phyloP scores from a whole-genome alignment of 2,113 vertebrate genomes.

The Poecile atricapillus region DNA sequence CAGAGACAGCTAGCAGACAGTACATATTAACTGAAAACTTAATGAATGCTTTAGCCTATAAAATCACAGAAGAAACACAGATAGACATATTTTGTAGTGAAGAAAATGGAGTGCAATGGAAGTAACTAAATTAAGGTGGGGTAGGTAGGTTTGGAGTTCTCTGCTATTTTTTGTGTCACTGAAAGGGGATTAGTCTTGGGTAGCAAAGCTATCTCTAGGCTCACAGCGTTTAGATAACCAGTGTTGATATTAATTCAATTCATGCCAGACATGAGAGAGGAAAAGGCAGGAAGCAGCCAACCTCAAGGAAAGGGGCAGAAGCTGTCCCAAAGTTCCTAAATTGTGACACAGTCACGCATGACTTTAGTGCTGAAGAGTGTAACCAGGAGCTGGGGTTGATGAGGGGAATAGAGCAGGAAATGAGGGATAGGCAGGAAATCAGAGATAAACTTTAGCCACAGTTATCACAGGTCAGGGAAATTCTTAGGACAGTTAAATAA shows the following conservation, averaged over 20 bases:
- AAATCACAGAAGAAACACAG: neutral
- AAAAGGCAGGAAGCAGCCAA: neutral
- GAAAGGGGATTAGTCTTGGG: neutral
- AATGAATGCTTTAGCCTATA: neutral
- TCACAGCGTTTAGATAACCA: neutral
- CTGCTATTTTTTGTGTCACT: neutral
- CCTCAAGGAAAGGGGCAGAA: neutral
- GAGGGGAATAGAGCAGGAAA: neutral
- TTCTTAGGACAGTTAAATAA: conserved; percentile 6
- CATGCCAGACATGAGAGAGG: neutral
- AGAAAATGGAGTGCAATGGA: neutral
- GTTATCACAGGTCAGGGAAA: neutral
- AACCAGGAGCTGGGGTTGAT: neutral
- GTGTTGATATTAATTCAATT: neutral
- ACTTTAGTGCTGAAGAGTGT: neutral
- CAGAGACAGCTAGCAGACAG: neutral
- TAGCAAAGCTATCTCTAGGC: neutral
- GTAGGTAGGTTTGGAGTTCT: neutral
- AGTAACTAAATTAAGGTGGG: neutral
- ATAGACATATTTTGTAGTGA: neutral
- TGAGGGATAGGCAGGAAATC: conserved; percentile 19
- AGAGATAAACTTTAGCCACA: conserved; percentile 30
- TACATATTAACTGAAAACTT: neutral
- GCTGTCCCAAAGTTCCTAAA: neutral
- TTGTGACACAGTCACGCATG: neutral